Evolutionary conservation across 2,797 vertebrate genomes (phyloP).

Genomic region (Bradypus variegatus): DNA sequence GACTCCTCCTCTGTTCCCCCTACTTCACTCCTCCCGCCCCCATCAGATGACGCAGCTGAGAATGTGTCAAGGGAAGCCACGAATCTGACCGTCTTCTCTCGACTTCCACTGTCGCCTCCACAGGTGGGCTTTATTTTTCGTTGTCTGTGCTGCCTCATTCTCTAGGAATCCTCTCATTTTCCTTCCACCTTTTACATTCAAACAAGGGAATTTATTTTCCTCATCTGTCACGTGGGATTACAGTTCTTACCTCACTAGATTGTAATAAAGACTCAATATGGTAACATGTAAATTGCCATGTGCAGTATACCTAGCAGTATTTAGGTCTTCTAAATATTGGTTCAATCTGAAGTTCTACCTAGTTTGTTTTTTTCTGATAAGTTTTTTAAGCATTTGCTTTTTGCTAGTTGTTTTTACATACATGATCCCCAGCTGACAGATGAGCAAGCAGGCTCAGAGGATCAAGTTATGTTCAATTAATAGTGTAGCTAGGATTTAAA

Average conservation of each 20-base stretch:
- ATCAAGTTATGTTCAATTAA: slow-evolving; percentile 5
- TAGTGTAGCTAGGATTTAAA: slow-evolving; percentile 10
- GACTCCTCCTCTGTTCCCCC: not conserved
- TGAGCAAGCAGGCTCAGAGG: not conserved
- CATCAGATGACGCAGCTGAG: slow-evolving; percentile 80
- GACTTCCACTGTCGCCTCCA: slow-evolving; percentile 76
- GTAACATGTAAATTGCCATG: not conserved
- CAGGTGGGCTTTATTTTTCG: slow-evolving; percentile 73
- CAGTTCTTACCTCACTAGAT: not conserved
- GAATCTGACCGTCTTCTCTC: slow-evolving; percentile 84
- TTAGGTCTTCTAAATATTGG: not conserved
- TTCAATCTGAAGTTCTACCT: not conserved
- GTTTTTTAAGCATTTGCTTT: not conserved
- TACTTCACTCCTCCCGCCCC: not conserved
- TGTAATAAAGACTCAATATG: not conserved
- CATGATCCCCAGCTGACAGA: not conserved
- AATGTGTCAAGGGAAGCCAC: slow-evolving; percentile 85
- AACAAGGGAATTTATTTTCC: not conserved
- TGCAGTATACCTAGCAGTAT: not conserved
- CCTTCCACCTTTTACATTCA: not conserved
- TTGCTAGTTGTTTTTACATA: slow-evolving; percentile 15
- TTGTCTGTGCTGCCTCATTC: not conserved
- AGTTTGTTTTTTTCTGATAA: not conserved
- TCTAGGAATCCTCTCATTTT: not conserved
- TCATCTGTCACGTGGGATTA: not conserved